Conservation (phyloP, 1,140 invertebrate species). For the Megalonaias nervosa region DNA sequence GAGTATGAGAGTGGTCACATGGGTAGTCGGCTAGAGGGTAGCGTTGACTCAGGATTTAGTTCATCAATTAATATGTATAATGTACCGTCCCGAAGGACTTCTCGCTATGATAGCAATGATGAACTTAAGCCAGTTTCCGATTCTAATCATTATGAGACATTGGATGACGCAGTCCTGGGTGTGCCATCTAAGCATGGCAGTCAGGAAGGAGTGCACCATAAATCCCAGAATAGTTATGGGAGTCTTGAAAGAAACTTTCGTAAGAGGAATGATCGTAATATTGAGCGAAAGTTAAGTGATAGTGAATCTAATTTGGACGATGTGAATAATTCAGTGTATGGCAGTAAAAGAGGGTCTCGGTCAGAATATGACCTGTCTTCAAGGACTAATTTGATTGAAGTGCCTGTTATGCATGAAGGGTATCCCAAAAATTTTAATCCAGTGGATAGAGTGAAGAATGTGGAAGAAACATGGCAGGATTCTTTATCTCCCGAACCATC, state of each 20-base stretch:
- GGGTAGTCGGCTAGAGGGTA: slow-evolving; percentile 33
- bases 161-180: slow-evolving; percentile 25
- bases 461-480: slow-evolving; percentile 12
- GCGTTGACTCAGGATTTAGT: slow-evolving; percentile 49
- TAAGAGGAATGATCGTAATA: slow-evolving; percentile 17
- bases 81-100: slow-evolving; percentile 51
- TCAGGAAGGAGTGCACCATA: slow-evolving; percentile 37
- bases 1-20: background rate
- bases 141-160: slow-evolving; percentile 19
- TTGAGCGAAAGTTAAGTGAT: slow-evolving; percentile 35
- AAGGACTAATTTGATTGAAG: slow-evolving; percentile 22
- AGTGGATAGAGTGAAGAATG: slow-evolving; percentile 9
- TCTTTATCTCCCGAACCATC: slow-evolving; percentile 21
- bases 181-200: slow-evolving; percentile 42
- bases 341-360: slow-evolving; percentile 29
- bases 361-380: slow-evolving; percentile 38
- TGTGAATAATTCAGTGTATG: slow-evolving; percentile 14
- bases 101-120: slow-evolving; percentile 57
- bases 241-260: slow-evolving; percentile 54
- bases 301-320: slow-evolving; percentile 12
- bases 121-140: slow-evolving; percentile 38
- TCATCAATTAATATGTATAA: slow-evolving; percentile 62
- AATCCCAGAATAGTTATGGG: slow-evolving; percentile 42
- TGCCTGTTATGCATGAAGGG: slow-evolving; percentile 28
- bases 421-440: background rate